These are phyloP conservation scores for Myotis brandtii DNA, from an alignment of 2,113 vertebrate species.

Conservation along the genomic window DNA sequence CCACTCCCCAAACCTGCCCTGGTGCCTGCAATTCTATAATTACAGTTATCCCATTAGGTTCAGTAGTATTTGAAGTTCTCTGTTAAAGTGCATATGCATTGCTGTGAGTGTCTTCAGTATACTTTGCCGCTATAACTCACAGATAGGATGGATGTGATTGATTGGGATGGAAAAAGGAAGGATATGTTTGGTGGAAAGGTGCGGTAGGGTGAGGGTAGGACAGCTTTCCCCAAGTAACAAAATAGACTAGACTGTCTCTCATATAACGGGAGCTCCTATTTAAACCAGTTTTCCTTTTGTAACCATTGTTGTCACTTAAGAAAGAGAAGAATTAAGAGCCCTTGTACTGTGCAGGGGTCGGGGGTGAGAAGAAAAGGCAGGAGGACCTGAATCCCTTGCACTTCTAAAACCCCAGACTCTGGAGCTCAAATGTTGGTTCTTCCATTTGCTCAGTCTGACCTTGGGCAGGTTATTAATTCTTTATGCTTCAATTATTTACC, in stretches of 20 bases:
- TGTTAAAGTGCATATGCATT: neutral
- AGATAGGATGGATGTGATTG: neutral
- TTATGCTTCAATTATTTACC: neutral
- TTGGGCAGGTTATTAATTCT: neutral
- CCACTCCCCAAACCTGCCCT: neutral
- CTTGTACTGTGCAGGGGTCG: neutral
- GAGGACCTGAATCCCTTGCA: neutral
- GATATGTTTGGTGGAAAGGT: neutral
- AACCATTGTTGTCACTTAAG: neutral
- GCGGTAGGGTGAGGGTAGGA: neutral
- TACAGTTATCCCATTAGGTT: neutral
- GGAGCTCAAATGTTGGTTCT: neutral
- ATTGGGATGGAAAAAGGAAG: neutral
- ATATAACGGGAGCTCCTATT: neutral
- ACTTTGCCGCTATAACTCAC: neutral
- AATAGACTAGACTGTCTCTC: neutral
- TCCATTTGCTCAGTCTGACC: neutral
- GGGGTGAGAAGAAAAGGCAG: neutral
- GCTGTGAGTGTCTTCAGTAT: neutral
- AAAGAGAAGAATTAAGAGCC: neutral
- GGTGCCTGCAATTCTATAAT: neutral
- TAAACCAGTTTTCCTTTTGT: neutral
- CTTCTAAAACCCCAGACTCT: neutral
- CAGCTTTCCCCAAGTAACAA: neutral
- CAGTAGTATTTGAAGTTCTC: neutral